Evolutionary conservation across 1,140 invertebrate species (phyloP).

Genomic region (Diorhabda carinulata): DNA sequence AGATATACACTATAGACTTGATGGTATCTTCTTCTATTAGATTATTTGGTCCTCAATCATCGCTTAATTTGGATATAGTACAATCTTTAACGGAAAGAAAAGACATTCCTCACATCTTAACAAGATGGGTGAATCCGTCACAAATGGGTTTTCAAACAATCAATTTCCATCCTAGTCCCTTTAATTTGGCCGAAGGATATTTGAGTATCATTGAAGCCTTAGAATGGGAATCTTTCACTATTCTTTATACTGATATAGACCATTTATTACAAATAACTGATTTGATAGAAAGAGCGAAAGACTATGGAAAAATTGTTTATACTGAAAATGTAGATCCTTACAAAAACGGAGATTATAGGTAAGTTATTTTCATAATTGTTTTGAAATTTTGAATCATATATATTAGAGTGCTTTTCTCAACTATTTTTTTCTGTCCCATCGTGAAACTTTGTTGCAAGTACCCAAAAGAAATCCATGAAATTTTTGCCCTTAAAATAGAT

Average conservation of each 20-base stretch:
- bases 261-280: conserved; percentile 72
- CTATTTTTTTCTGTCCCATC: too few species aligned
- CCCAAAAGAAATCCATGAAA: too few species aligned
- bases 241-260: conserved; percentile 77
- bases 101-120: conserved; percentile 80
- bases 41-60: conserved; percentile 10
- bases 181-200: conserved; percentile 67
- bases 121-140: conserved; percentile 63
- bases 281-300: conserved; percentile 68
- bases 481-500: too few species aligned
- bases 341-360: conserved; percentile 26
- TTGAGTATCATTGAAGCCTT: conserved; percentile 68
- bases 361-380: neutral
- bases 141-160: conserved; percentile 55
- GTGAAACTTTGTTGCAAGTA: too few species aligned
- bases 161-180: conserved; percentile 77
- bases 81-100: conserved; percentile 57
- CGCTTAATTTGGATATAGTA: conserved; percentile 62
- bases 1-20: too few species aligned
- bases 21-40: neutral
- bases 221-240: conserved; percentile 81
- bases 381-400: neutral
- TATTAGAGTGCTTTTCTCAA: neutral
- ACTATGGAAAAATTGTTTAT: conserved; percentile 45
- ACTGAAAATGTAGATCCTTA: conserved; percentile 26